phyloP scores from a whole-genome alignment of 92 coral and sea anemone genomes.

The Epizoanthus scotinus region DNA sequence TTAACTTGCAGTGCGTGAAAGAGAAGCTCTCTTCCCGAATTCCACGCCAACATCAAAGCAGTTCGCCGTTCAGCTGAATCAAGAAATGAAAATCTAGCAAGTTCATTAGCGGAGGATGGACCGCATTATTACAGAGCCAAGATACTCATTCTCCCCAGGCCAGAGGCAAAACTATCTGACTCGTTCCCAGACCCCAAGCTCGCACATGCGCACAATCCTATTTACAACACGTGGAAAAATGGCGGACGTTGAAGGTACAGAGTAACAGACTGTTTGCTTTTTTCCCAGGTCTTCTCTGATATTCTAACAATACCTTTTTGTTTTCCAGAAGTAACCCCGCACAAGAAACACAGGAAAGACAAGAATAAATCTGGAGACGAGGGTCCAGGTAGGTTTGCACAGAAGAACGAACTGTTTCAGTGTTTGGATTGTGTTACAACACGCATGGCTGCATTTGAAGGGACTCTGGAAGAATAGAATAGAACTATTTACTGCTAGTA shows the following conservation, averaged over 20 bases:
- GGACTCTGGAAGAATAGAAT: not conserved
- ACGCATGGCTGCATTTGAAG: not conserved
- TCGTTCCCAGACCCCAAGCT: no score
- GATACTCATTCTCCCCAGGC: no score
- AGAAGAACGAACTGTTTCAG: not conserved
- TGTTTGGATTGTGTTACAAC: conserved; percentile 1
- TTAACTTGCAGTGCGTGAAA: no score
- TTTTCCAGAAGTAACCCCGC: conserved; percentile 58
- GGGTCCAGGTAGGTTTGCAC: conserved; percentile 55
- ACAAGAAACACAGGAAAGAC: conserved; percentile 81
- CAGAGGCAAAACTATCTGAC: no score
- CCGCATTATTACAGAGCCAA: no score
- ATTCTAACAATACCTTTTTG: not conserved
- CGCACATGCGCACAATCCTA: conserved; percentile 9
- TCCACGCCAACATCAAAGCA: no score
- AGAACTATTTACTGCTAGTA: not conserved
- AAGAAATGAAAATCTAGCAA: no score
- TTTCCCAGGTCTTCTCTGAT: not conserved
- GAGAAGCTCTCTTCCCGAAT: no score
- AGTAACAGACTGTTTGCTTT: not conserved
- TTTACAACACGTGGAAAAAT: conserved; percentile 43
- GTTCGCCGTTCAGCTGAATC: no score
- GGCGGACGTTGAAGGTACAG: conserved; percentile 40
- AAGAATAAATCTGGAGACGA: conserved; percentile 62
- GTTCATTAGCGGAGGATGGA: no score